Percentiles rank a stretch among this genome's conserved stretches.
Evolutionary conservation across 2,888 invertebrate species (phyloP).

Genomic region (Tachystola acroxantha): DNA sequence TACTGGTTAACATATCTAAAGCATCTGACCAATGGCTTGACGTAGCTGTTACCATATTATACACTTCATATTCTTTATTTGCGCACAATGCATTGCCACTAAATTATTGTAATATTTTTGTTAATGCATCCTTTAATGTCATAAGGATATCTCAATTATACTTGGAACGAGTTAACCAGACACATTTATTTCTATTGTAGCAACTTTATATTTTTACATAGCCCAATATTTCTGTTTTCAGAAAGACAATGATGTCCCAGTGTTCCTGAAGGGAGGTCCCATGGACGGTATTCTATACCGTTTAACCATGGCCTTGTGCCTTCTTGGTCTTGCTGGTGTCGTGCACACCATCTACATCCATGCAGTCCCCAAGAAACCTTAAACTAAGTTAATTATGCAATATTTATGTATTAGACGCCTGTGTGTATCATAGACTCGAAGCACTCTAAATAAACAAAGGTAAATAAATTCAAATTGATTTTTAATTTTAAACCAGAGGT

Average conservation of each 20-base stretch:
- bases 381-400: slow-evolving; percentile 27
- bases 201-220: too few relatives aligned
- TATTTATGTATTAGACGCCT: slow-evolving; percentile 47
- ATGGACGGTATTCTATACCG: slow-evolving; percentile 68
- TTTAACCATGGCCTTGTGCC: slow-evolving; percentile 55
- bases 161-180: too few relatives aligned
- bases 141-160: too few relatives aligned
- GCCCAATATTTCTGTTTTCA: slow-evolving; percentile 22
- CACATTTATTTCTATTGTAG: too few relatives aligned
- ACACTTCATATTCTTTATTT: too few relatives aligned
- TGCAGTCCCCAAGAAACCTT: slow-evolving; percentile 57
- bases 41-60: too few relatives aligned
- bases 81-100: too few relatives aligned
- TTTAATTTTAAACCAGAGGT: neutral
- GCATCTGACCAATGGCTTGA: too few relatives aligned
- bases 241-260: slow-evolving; percentile 78
- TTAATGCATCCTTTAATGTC: too few relatives aligned
- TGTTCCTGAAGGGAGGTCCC: slow-evolving; percentile 79
- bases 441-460: slow-evolving; percentile 41
- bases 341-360: slow-evolving; percentile 56
- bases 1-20: too few relatives aligned
- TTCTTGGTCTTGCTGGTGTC: slow-evolving; percentile 50
- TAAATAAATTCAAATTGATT: neutral
- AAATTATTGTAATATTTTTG: too few relatives aligned
- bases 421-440: slow-evolving; percentile 29